phyloP scores from a whole-genome alignment of 2,113 vertebrate genomes.

The Tragelaphus scriptus region DNA sequence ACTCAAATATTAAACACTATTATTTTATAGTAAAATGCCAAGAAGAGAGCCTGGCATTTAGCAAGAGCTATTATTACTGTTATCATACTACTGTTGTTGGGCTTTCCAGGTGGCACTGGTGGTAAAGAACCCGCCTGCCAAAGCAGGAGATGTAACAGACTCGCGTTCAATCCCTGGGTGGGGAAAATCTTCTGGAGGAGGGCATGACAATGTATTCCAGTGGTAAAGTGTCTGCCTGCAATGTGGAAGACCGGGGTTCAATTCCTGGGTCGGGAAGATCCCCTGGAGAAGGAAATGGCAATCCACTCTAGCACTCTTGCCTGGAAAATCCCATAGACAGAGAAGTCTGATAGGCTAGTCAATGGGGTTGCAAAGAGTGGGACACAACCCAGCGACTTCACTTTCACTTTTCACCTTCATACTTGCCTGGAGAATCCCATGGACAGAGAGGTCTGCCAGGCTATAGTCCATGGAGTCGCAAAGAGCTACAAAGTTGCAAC shows the following conservation, averaged over 20 bases:
- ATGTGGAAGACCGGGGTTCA: too few species aligned
- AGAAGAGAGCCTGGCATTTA: neutral
- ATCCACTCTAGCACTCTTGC: too few species aligned
- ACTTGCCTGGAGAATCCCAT: neutral
- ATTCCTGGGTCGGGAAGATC: too few species aligned
- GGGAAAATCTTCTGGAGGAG: neutral
- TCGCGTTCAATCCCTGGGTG: neutral
- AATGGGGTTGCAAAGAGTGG: too few species aligned
- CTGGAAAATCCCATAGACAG: too few species aligned
- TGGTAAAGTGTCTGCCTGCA: neutral
- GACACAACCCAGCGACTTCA: too few species aligned
- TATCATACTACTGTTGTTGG: neutral
- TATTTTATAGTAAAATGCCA: neutral
- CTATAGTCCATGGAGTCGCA: neutral
- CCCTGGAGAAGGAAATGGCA: too few species aligned
- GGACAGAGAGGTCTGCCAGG: accelerated
- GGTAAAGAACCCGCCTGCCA: neutral
- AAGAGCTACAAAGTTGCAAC: neutral
- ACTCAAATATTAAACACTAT: neutral
- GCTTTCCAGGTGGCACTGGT: neutral
- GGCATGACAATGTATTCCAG: neutral
- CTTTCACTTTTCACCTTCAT: too few species aligned
- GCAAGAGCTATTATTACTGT: neutral
- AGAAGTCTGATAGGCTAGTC: too few species aligned
- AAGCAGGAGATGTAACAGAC: neutral